A percentile compares a stretch with the other conserved stretches of the same genome.
These are phyloP conservation scores for Sceloporus undulatus DNA, from an alignment of 2,113 vertebrate species.

Conservation along the genomic window DNA sequence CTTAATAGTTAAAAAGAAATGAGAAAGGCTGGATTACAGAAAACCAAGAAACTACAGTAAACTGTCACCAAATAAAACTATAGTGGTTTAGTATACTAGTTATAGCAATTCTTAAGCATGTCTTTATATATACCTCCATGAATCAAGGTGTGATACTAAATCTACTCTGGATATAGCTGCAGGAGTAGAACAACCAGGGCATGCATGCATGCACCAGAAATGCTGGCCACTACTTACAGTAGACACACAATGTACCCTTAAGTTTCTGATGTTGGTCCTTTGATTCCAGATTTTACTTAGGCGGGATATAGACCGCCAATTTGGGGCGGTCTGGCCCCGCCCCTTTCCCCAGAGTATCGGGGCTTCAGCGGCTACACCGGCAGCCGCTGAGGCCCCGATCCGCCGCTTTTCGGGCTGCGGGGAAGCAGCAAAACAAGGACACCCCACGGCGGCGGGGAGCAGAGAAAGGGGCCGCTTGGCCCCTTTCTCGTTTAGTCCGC, in stretches of 20 bases:
- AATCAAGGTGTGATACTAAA: not conserved
- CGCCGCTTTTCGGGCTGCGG: no score
- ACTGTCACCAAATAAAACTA: constrained; percentile 12
- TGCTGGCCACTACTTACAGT: not conserved
- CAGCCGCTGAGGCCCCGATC: no score
- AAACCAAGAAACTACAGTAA: constrained; percentile 12
- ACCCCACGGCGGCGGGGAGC: no score
- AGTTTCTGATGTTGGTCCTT: not conserved
- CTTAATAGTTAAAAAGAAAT: constrained; percentile 84
- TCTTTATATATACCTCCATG: not conserved
- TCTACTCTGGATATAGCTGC: not conserved
- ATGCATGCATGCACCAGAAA: not conserved
- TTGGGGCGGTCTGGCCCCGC: no score
- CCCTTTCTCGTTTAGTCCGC: no score
- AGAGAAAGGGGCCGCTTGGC: no score
- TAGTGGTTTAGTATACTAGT: not conserved
- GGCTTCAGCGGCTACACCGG: no score
- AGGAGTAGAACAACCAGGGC: not conserved
- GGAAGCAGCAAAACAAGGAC: no score
- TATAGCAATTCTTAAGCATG: not conserved
- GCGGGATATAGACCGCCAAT: no score
- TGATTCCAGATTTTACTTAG: not conserved
- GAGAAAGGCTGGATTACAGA: constrained; percentile 68
- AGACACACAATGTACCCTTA: not conserved
- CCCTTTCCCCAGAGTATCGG: no score